These are phyloP conservation scores for Chlorodrepanis virens DNA, from an alignment of 2,113 vertebrate genomes.

Conservation along the genomic window DNA sequence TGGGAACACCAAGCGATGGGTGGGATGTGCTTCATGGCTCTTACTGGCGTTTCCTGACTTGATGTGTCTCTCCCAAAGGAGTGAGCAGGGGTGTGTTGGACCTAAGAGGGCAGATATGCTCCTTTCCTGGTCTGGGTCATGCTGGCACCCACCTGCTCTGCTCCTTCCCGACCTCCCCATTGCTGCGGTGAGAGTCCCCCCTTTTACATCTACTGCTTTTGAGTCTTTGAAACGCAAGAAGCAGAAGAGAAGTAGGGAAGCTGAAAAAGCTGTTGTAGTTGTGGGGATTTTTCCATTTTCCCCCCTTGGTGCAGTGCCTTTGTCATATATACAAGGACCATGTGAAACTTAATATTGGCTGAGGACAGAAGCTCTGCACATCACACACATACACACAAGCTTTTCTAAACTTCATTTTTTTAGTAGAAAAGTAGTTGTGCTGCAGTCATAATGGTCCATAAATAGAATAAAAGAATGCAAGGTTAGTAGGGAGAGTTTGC, in stretches of 20 bases:
- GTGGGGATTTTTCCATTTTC: background rate
- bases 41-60: background rate
- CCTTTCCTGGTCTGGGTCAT: background rate
- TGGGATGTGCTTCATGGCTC: fast-evolving
- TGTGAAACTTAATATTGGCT: background rate
- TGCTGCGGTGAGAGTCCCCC: background rate
- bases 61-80: background rate
- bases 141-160: background rate
- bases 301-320: background rate
- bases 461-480: background rate
- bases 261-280: background rate
- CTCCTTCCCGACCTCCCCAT: background rate
- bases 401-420: background rate
- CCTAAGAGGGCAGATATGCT: background rate
- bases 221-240: background rate
- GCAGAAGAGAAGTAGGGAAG: background rate
- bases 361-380: background rate
- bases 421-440: background rate
- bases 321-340: background rate
- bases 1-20: background rate
- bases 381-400: background rate
- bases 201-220: background rate
- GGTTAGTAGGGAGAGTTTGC: background rate
- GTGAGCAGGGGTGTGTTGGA: background rate
- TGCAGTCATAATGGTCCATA: background rate